Evolutionary conservation across 2,797 vertebrate species (phyloP), one percentile per base, ranked within the genome.

Genomic region (Neostethus bicornis): DNA sequence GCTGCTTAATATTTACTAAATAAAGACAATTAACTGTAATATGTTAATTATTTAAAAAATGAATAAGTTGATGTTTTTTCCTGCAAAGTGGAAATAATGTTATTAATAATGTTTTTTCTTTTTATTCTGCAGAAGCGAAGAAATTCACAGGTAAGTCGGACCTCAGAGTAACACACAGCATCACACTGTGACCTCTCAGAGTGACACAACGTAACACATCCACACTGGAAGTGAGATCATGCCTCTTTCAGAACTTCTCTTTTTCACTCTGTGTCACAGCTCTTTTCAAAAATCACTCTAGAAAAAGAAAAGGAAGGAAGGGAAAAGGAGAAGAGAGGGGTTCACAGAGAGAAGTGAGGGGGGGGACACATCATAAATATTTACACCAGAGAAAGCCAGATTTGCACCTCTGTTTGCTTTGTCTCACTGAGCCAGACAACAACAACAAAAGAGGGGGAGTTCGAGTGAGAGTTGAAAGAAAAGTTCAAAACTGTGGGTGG

Each of bases 361-460:
- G 31, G 70, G 64, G 66, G 74, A 64, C 14, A 32, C 56, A 35
- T 79, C 80, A 84, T 88, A 84, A 88, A 90, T 88, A 91, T 87
- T 87, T 86, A 89, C 81, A 70, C 62, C 74, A 10, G 48, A 46
- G 62, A 56, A 44, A 50, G 73, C 71, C 61, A 68, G 61, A 70
- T 79, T 7, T 69, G 74, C 73, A 81, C 80, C 82, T 82, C 83
- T 86, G 81, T 88, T 88, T 85, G 85, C 72, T 88, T 77, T 79
- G 86, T 73, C 77, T 80, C 64, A 80, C 64, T 42, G 66, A 76
- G 46, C 62, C 65, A 70, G 78, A 63, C 71, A 72, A 77, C 71
- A 72, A 77, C 72, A 66, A 73, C 75, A 69, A 31, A 54, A 11
- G 62, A 21, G 20, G 42, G 66, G 53, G 68, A 52, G 61, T 52